phyloP scores from a whole-genome alignment of 2,888 invertebrate species.

The Ophion costatus region DNA sequence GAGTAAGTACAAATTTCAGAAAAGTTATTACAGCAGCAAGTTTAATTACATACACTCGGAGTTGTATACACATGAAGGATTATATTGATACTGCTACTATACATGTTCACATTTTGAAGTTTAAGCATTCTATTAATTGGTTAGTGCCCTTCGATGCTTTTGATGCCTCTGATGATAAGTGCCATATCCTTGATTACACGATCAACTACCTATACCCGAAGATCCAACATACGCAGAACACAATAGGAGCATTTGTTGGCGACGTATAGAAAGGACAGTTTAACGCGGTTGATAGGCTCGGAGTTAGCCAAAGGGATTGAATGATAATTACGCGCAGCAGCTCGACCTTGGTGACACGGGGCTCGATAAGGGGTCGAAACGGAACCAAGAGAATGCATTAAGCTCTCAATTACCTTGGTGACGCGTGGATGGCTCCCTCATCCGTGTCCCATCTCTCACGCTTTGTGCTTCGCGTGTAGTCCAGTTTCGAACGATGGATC shows the following conservation, averaged over 20 bases:
- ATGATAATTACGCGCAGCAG: constrained; percentile 48
- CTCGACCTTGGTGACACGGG: constrained; percentile 58
- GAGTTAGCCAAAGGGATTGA: constrained; percentile 31
- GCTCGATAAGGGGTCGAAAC: constrained; percentile 58
- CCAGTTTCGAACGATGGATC: constrained; percentile 31
- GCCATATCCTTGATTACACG: background rate
- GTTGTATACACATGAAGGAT: too few relatives aligned
- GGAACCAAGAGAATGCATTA: constrained; percentile 67
- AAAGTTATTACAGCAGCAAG: background rate
- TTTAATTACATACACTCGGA: background rate
- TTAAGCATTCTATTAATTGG: background rate
- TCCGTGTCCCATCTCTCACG: background rate
- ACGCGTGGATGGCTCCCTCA: constrained; percentile 40
- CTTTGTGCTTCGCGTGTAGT: background rate
- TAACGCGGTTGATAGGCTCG: constrained; percentile 40
- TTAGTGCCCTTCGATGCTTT: background rate
- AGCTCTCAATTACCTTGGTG: constrained; percentile 60
- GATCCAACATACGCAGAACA: background rate
- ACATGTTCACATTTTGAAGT: background rate
- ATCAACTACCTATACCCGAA: background rate
- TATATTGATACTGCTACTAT: too few relatives aligned
- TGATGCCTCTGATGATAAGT: background rate
- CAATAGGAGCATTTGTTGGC: constrained; percentile 2
- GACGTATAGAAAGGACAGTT: constrained; percentile 36
- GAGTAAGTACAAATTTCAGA: background rate